A percentile compares a stretch with the other conserved stretches of the same genome.
phyloP scores from a whole-genome alignment of 2,888 invertebrate species.

The Campoletis raptor region DNA sequence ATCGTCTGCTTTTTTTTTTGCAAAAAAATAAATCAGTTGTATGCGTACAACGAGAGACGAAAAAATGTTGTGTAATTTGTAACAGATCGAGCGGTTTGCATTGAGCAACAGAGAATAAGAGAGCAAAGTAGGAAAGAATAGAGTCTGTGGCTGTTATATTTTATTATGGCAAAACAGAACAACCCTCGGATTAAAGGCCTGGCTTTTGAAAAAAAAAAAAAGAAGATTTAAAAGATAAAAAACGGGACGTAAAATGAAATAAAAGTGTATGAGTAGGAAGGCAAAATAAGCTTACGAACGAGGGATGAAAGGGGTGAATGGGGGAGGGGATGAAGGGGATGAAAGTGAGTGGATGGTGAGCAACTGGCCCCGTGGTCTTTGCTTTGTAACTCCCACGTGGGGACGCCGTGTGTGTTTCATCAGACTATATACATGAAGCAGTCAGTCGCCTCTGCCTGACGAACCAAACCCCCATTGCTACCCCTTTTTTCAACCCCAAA shows the following conservation, averaged over 20 bases:
- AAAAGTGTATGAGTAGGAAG: slow-evolving; percentile 35
- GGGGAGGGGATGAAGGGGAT: slow-evolving; percentile 46
- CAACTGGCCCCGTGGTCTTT: slow-evolving; percentile 72
- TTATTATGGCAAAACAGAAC: slow-evolving; percentile 13
- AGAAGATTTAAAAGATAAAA: slow-evolving; percentile 9
- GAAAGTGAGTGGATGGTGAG: slow-evolving; percentile 59
- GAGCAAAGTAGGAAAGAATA: neutral
- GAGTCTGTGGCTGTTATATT: slow-evolving; percentile 24
- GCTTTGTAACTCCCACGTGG: slow-evolving; percentile 74
- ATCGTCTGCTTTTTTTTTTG: neutral
- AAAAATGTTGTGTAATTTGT: slow-evolving; percentile 21
- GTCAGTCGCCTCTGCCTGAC: slow-evolving; percentile 65
- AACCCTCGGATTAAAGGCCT: slow-evolving; percentile 34
- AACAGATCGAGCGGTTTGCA: slow-evolving; percentile 8
- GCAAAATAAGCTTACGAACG: slow-evolving; percentile 58
- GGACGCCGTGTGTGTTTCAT: slow-evolving; percentile 72
- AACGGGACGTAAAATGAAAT: slow-evolving; percentile 1
- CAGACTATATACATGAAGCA: slow-evolving; percentile 72
- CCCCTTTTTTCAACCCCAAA: slow-evolving; percentile 63
- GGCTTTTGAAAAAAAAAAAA: slow-evolving; percentile 22
- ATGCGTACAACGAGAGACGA: neutral
- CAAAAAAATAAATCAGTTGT: neutral
- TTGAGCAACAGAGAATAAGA: slow-evolving; percentile 11
- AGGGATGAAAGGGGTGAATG: slow-evolving; percentile 29
- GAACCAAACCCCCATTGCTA: slow-evolving; percentile 22